Evolutionary conservation across 2,113 vertebrate species (phyloP), one percentile per base, ranked within the genome.

Genomic region (Chionodraco myersi): DNA sequence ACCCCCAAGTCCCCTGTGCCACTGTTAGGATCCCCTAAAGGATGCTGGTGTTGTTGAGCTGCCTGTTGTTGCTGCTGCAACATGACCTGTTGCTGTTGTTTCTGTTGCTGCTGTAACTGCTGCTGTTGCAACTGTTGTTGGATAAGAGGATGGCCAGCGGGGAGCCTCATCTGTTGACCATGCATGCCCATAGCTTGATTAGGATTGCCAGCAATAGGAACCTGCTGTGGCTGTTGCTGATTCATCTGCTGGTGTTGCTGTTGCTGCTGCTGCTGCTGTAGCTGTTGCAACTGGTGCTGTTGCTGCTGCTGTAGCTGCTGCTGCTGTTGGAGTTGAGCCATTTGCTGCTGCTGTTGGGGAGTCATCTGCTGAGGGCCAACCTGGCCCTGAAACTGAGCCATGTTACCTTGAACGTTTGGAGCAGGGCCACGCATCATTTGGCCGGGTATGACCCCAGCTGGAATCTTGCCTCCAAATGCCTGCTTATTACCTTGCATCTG

Each of bases 401-500:
- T 96, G 87, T 95, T 98, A 90, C 95, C 96, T 89, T 96, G 94
- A 91, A 98, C 91, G 70, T 96, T 97, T 78, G 97, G 96, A 72
- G 97, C 96, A 91, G 97, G 96, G 90, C 97, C 97, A 87, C 97
- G 96, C 95, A 99, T 97, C 92, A 99, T 95, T 45, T 97, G 98
- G 88, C 97, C 96, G 60, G 95, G 89, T 95, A 99, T 96, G 80
- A 97, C 95, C 76, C 77, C 96, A 75, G 96, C 92, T 79, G 96
- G 97, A 91, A 95, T 97, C 87, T 97, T 98, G 78, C 95, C 87
- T 63, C 88, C 96, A 92, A 99, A 99, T 36, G 95, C 92, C 78
- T 96, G 97, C 85, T 99, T 99, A 93, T 96, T 97, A 82, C 96
- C 96, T 92, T 97, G 98, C 93, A 99, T 96, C 90, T 97, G 97